Evolutionary conservation across 2,888 invertebrate genomes (phyloP), one percentile per base, ranked within the genome.

Genomic region (Nomada hirtipes): DNA sequence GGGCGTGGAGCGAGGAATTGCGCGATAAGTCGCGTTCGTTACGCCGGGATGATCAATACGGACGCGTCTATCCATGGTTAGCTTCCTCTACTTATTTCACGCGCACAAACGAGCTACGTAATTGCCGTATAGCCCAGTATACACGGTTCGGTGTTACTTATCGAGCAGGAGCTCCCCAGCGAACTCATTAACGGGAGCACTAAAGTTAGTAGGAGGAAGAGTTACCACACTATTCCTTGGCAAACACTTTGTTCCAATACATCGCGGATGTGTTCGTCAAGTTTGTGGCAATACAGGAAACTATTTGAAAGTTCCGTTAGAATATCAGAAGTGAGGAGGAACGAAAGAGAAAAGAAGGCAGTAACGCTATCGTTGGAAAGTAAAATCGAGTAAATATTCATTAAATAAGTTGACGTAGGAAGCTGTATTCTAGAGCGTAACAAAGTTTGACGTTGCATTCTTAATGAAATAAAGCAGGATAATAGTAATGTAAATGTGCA

Each of bases 31-130:
- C 69, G 59, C 55, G 76, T 50, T 47, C 76, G 80, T 83, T 71
- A 83, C 80, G 83, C 78, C 60, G 50, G 63, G 79, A 60, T 83
- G 86, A 86, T 85, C 83, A 83, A 85, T 85, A 76, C 75, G 75
- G 79, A 71, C 75, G 64, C 26, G 76, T 74, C 61, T 65, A 53
- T 44, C 67, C 52, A 55, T 53, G 55, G 20, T 57, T 73, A 44
- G 20, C 36, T 57, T 61, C 74, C 68, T 61, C 10, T 15, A 50
- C 18, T 26, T 50, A 67, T 74, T 77, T 59, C 15, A 13, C 61
- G 20, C n/a, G 42, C 44, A 52, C 52, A 26, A 29, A 60, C 36
- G 26, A 60, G 4, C 55, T 2, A 42, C 44, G 20, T 82, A 82
- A 84, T 82, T 76, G 53, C 75, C 50, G 20, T 55, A 42, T 59